Base-by-base conservation (phyloP, 30 jellyfish, hydroid and myxozoan species). In the Mastigias papua region DNA sequence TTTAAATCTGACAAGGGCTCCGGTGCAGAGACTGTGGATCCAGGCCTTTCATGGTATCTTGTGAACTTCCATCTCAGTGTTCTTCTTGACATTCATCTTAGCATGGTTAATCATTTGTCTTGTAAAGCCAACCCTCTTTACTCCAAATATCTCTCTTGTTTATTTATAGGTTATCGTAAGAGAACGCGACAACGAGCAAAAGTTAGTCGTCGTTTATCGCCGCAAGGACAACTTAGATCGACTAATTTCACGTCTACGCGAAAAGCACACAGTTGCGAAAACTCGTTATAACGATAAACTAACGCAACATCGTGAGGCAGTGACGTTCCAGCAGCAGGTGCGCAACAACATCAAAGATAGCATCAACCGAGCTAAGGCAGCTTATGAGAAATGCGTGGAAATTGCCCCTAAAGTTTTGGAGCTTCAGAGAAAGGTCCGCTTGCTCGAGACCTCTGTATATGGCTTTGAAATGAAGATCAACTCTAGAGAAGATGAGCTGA, bases 211-310 rank as follows among this genome's bases (percentile, higher is more conserved):
- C 20, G 94, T 66, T 62, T 85, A 70, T 57, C 85, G 94, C 68
- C 94, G 94, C 11, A 85, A 85, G 26, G 94, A 85, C 49, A 72
- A 85, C 69, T 51, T 85, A 63, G 94, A 85, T 21, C 76, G 94
- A 73, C 48, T 73, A 37, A 85, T 85, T 1, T 57, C 88, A 21
- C 78, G 94, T 15, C 94, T 32, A n/a, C 63, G 46, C 57, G 88
- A 85, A 42, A 85, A 62, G 31, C 94, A 85, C 50, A 22, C 63
- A 58, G 82, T 60, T 20, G 48, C 85, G 37, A 85, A 35, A 75
- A 79, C 63, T 13, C 68, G 71, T 21, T 85, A 85, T 31, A 77
- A 62, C 19, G 81, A 75, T 37, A 85, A 70, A 69, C 30, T 60
- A 20, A 46, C 65, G 29, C 94, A 85, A 22, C 88, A 85, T 46